Evolutionary conservation across 2,113 vertebrate species (phyloP).

Genomic region (Natator depressus): DNA sequence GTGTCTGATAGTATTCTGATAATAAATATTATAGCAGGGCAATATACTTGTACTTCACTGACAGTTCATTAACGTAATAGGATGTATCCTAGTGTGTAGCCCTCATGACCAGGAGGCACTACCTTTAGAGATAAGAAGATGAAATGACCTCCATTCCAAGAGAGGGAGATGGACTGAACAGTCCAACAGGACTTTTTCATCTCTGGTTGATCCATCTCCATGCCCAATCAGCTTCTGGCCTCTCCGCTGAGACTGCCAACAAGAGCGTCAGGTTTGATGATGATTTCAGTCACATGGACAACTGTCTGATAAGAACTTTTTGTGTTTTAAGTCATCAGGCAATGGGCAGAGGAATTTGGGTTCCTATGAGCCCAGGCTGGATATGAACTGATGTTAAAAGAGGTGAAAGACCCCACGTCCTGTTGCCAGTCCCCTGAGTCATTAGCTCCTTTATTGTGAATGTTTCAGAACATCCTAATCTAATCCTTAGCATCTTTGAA

Average conservation of each 20-base stretch:
- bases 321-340: background rate
- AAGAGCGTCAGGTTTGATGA: background rate
- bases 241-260: background rate
- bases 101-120: background rate
- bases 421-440: background rate
- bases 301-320: background rate
- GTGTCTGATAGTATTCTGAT: background rate
- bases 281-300: background rate
- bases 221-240: background rate
- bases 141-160: background rate
- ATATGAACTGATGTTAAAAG: background rate
- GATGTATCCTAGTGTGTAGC: background rate
- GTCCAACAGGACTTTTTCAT: background rate
- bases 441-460: background rate
- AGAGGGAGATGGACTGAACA: background rate
- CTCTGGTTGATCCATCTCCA: background rate
- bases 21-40: background rate
- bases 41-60: accelerated
- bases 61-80: background rate
- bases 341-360: background rate
- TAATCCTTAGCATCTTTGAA: background rate
- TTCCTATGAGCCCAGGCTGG: background rate
- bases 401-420: background rate
- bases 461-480: background rate
- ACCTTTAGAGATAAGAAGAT: background rate